Conservation (phyloP, 2,888 invertebrate genomes). For the Catocala nupta region DNA sequence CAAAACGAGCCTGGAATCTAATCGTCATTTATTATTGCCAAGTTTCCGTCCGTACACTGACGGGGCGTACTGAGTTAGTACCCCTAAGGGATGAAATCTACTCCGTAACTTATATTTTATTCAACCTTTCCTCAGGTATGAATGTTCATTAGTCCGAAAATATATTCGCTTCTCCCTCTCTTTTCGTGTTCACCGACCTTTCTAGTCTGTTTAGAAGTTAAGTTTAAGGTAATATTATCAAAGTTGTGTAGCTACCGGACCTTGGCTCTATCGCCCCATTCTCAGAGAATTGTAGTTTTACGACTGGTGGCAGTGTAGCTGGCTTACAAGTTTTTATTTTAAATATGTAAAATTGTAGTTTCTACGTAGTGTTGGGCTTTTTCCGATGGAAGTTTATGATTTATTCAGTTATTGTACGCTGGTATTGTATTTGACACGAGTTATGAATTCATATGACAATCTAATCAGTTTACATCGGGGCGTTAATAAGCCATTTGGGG, state of each 20-base stretch:
- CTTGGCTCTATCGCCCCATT: neutral
- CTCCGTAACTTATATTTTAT: conserved; percentile 79
- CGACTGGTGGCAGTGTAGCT: too few relatives aligned
- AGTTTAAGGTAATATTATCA: conserved; percentile 39
- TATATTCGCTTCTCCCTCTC: conserved; percentile 63
- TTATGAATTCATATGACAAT: too few relatives aligned
- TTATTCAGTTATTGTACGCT: too few relatives aligned
- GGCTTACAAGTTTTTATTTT: too few relatives aligned
- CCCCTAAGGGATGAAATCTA: conserved; percentile 72
- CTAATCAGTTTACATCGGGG: too few relatives aligned
- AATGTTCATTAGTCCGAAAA: conserved; percentile 80
- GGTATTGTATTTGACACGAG: too few relatives aligned
- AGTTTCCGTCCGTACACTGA: conserved; percentile 65
- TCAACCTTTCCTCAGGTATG: conserved; percentile 81
- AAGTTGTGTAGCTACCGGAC: conserved; percentile 28
- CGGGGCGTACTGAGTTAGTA: conserved; percentile 71
- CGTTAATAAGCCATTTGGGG: too few relatives aligned
- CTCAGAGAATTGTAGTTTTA: neutral
- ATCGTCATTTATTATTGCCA: conserved; percentile 70
- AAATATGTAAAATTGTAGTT: too few relatives aligned
- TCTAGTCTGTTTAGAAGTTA: conserved; percentile 40
- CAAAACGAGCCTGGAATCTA: conserved; percentile 63
- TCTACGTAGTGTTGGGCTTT: too few relatives aligned
- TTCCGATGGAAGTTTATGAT: too few relatives aligned
- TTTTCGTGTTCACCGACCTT: conserved; percentile 71